Evolutionary conservation across 2,797 vertebrate genomes (phyloP).

Genomic region (Chrysolophus pictus): DNA sequence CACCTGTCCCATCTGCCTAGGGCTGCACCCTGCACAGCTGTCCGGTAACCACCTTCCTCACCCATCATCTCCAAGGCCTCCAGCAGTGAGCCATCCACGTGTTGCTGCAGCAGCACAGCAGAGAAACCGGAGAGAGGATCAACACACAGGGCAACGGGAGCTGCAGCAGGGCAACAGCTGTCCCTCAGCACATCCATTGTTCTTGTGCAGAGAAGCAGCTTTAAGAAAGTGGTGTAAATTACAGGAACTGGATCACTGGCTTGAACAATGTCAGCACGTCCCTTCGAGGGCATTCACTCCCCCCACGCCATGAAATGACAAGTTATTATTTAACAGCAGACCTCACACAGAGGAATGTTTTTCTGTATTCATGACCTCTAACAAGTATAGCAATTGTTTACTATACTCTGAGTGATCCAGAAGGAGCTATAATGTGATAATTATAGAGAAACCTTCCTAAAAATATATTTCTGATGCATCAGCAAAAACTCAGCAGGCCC

Average conservation of each 20-base stretch:
- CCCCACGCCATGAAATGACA: background rate
- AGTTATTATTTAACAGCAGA: slow-evolving; percentile 72
- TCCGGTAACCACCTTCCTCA: background rate
- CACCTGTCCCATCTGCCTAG: background rate
- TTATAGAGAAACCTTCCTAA: slow-evolving; percentile 68
- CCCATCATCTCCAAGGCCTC: background rate
- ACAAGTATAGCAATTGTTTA: slow-evolving; percentile 69
- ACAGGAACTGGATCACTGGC: slow-evolving; percentile 47
- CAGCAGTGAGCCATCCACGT: background rate
- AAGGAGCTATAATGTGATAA: slow-evolving; percentile 73
- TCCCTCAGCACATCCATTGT: background rate
- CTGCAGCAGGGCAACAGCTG: background rate
- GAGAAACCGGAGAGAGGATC: background rate
- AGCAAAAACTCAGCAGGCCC: slow-evolving; percentile 53
- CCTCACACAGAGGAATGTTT: slow-evolving; percentile 59
- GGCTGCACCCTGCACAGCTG: background rate
- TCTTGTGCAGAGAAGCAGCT: background rate
- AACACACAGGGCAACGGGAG: fast-evolving
- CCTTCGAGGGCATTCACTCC: slow-evolving; percentile 17
- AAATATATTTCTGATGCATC: slow-evolving; percentile 64
- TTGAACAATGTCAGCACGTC: slow-evolving; percentile 46
- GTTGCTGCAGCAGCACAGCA: fast-evolving
- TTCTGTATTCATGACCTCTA: slow-evolving; percentile 66
- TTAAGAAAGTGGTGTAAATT: background rate
- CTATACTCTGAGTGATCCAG: slow-evolving; percentile 51